Conservation (phyloP, 2,888 invertebrate genomes). For the Pyrochroa serraticornis region DNA sequence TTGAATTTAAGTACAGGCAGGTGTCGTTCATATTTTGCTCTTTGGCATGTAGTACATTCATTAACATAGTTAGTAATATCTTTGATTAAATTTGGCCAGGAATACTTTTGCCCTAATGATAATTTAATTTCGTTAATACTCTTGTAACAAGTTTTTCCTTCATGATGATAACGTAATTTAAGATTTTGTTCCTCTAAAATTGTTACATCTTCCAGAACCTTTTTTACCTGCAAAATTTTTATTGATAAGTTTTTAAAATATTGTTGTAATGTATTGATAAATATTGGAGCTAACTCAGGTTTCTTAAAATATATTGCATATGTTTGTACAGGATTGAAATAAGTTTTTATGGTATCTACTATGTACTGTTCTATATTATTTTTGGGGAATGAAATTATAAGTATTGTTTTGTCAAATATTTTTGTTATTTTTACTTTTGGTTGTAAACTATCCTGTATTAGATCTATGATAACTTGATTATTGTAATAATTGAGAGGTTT, state of each 20-base stretch:
- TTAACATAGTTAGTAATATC: no score
- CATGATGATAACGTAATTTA: background rate
- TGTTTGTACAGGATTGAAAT: background rate
- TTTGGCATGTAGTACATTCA: conserved; percentile 17
- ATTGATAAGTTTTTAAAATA: conserved; percentile 1
- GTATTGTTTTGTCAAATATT: conserved; percentile 7
- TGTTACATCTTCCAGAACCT: background rate
- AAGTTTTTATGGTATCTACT: background rate
- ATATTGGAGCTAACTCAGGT: background rate
- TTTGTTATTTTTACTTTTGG: background rate
- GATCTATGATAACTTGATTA: conserved; percentile 6
- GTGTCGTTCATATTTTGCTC: conserved; percentile 16
- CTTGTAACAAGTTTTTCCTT: conserved; percentile 5
- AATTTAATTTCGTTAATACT: conserved; percentile 1
- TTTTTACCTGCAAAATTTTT: background rate
- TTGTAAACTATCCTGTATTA: background rate
- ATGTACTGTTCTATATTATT: background rate
- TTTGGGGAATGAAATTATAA: background rate
- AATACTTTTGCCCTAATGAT: background rate
- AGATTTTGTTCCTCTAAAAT: background rate
- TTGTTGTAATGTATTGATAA: background rate
- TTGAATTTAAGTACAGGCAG: conserved; percentile 18
- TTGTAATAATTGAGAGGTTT: conserved; percentile 6
- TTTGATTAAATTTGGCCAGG: background rate
- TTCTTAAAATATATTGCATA: conserved; percentile 1